These are phyloP conservation scores for Ptilorrhoa leucosticta DNA, from an alignment of 2,113 vertebrate genomes.

Conservation along the genomic window DNA sequence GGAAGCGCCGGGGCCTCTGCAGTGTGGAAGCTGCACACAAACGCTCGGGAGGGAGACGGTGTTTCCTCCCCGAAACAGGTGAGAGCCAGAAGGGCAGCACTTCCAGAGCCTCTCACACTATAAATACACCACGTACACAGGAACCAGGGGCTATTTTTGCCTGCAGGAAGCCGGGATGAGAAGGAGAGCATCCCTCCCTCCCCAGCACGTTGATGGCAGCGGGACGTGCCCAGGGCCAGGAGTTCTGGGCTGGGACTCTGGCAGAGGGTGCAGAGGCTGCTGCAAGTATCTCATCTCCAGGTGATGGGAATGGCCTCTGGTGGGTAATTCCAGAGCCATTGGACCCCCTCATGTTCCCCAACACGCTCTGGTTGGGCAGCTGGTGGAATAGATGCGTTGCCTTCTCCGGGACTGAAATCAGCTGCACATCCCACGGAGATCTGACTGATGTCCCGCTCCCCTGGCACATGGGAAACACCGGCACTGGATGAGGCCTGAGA, in stretches of 20 bases:
- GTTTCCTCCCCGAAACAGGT: not conserved
- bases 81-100: not conserved
- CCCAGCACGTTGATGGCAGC: not conserved
- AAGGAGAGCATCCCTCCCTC: slow-evolving; percentile 37
- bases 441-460: not conserved
- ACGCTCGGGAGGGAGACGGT: fast-evolving
- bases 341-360: fast-evolving
- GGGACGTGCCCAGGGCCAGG: not conserved
- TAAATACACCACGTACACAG: slow-evolving; percentile 23
- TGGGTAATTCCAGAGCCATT: not conserved
- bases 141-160: slow-evolving; percentile 37
- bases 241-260: not conserved
- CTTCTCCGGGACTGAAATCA: not conserved
- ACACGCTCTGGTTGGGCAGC: fast-evolving
- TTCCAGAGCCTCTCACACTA: not conserved
- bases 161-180: slow-evolving; percentile 31
- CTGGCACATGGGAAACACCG: not conserved
- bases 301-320: not conserved
- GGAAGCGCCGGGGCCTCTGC: not conserved
- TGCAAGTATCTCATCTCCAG: not conserved
- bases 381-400: not conserved
- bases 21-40: fast-evolving
- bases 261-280: not conserved
- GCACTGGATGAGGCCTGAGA: not conserved
- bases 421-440: not conserved